Percentiles rank a stretch among this genome's conserved stretches.
These are phyloP conservation scores for Mactra quadrangularis DNA, from an alignment of 1,140 invertebrate species.

Conservation along the genomic window DNA sequence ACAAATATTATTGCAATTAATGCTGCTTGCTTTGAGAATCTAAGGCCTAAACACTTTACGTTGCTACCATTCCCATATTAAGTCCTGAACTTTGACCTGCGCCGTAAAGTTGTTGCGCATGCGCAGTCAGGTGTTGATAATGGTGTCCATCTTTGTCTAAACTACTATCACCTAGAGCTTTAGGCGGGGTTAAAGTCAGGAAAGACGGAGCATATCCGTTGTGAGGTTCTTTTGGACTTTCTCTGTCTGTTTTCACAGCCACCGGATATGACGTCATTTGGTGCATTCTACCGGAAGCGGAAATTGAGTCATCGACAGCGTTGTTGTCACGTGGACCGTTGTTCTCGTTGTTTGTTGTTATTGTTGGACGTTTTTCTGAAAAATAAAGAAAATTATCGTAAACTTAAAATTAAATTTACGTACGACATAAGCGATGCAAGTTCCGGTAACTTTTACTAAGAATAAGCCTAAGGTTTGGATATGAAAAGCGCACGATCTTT, in stretches of 20 bases:
- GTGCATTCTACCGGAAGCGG: conserved; percentile 51
- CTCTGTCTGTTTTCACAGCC: conserved; percentile 42
- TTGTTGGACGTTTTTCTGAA: conserved; percentile 43
- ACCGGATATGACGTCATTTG: conserved; percentile 57
- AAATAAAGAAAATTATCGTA: too few relatives aligned
- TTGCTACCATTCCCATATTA: conserved; percentile 61
- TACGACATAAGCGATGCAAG: neutral
- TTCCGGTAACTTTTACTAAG: neutral
- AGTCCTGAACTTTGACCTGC: conserved; percentile 45
- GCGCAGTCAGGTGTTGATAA: conserved; percentile 53
- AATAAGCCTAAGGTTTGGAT: neutral
- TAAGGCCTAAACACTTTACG: neutral
- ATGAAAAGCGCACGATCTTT: too few relatives aligned
- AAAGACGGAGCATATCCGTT: conserved; percentile 54
- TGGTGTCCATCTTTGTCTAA: conserved; percentile 47
- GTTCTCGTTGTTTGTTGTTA: conserved; percentile 40
- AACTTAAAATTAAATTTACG: neutral
- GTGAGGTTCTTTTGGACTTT: conserved; percentile 55
- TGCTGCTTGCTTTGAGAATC: neutral
- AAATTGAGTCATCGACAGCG: conserved; percentile 28
- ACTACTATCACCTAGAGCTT: conserved; percentile 39
- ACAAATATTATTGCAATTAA: neutral
- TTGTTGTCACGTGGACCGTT: conserved; percentile 27
- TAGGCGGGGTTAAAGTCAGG: conserved; percentile 58
- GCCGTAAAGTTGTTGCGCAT: conserved; percentile 55